phyloP scores from a whole-genome alignment of 2,113 vertebrate species.

The Zosterops borbonicus region DNA sequence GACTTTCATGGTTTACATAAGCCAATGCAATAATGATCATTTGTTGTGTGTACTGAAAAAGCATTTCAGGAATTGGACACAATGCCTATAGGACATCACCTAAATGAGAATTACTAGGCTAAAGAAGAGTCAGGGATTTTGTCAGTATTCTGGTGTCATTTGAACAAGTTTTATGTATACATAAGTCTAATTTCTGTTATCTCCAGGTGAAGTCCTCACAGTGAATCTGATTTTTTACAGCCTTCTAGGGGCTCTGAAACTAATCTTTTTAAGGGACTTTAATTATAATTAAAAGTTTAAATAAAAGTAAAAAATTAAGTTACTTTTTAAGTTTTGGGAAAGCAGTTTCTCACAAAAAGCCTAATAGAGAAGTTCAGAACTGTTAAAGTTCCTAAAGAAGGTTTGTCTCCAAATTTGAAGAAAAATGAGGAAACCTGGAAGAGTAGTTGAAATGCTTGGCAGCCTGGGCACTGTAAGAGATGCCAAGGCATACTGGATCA shows the following conservation, averaged over 20 bases:
- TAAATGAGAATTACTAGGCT: not conserved
- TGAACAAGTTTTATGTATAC: not conserved
- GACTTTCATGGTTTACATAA: not conserved
- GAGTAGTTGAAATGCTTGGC: not conserved
- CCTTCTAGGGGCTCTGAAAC: not conserved
- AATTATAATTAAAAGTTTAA: not conserved
- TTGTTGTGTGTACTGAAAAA: not conserved
- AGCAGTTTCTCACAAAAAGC: not conserved
- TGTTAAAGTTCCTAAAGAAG: not conserved
- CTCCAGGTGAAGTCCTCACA: not conserved
- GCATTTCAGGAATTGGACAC: not conserved
- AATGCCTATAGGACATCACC: not conserved
- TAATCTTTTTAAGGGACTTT: not conserved
- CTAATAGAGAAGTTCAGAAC: not conserved
- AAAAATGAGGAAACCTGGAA: not conserved
- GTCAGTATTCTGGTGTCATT: not conserved
- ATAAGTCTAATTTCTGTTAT: not conserved
- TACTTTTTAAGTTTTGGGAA: not conserved
- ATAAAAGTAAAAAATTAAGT: not conserved
- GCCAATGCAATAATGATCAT: not conserved
- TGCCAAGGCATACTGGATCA: not conserved
- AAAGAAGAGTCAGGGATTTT: not conserved
- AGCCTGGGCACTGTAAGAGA: not conserved
- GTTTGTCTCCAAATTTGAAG: not conserved
- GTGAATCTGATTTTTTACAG: not conserved